Evolutionary conservation across 2,113 vertebrate genomes (phyloP), one percentile per base, ranked within the genome.

Genomic region (Vireo altiloquus): DNA sequence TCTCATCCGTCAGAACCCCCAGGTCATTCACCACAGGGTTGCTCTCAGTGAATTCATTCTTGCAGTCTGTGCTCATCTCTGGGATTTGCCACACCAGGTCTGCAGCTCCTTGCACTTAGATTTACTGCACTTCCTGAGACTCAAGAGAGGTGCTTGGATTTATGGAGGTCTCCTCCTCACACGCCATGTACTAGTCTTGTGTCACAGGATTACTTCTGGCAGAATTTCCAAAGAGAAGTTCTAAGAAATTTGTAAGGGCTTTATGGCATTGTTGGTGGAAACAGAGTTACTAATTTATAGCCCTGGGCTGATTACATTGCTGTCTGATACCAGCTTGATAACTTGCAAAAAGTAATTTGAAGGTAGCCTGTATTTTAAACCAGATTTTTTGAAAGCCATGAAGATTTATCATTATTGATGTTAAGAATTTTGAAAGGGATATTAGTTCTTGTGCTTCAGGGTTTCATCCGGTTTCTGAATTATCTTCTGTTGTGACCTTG

Each of bases 321-420:
- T 54, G 33, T 81, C 15, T 92, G 85, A 94, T 92, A 80, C 1
- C 25, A 64, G n/a, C 69, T 90, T 81, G 68, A 60, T 92, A 96
- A 60, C 64, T 92, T 78, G 5, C 11, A 63, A 68, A 60, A 95
- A 93, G 47, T 37, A 66, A 93, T 83, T 91, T 82, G 49, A 81
- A 75, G 49, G 27, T 89, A 71, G 44, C 37, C 6, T 87, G 19
- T 91, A 37, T 90, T 85, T 88, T 90, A 78, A 81, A 95, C 72
- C 28, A 6, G 10, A 22, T 37, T 83, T 93, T 91, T 77, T 85
- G 85, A 79, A 91, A 66, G 42, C 59, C 27, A 6, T 33, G 35
- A 71, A 82, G 61, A 82, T 78, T 63, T 90, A 81, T 91, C 79
- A 13, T 87, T 82, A 63, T 60, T 90, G 82, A 86, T 75, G 79